A percentile compares a stretch with the other conserved stretches of the same genome.
These are phyloP conservation scores for Aurelia sp. DNA, from an alignment of 30 jellyfish, hydroid and myxozoan genomes.

Conservation along the genomic window DNA sequence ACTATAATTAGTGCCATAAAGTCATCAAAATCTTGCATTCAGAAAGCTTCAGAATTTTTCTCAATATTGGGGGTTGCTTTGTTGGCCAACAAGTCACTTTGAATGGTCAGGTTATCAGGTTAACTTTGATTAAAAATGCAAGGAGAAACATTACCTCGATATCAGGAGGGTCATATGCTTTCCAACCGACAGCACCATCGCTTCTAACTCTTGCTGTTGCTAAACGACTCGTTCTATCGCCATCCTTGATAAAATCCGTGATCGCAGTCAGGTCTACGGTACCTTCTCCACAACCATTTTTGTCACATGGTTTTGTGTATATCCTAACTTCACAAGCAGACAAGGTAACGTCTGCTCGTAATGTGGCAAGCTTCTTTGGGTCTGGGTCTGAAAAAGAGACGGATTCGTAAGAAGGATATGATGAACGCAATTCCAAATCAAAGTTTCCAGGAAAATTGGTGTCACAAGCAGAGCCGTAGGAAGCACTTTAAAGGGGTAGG, in stretches of 20 bases:
- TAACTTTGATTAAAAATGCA: not conserved
- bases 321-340: slow-evolving; percentile 73
- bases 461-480: too few species aligned
- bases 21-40: too few species aligned
- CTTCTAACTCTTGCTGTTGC: slow-evolving; percentile 71
- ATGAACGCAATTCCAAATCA: too few species aligned
- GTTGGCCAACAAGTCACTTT: too few species aligned
- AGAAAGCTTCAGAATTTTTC: too few species aligned
- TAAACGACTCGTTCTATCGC: slow-evolving; percentile 59
- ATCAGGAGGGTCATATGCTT: slow-evolving; percentile 76
- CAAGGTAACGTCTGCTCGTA: slow-evolving; percentile 59
- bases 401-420: too few species aligned
- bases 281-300: slow-evolving; percentile 61
- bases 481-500: too few species aligned
- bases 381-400: slow-evolving; percentile 53
- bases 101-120: too few species aligned
- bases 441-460: too few species aligned
- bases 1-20: too few species aligned
- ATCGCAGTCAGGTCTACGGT: slow-evolving; percentile 56
- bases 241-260: slow-evolving; percentile 71
- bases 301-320: slow-evolving; percentile 25
- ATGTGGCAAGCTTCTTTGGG: slow-evolving; percentile 76
- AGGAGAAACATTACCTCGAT: slow-evolving; percentile 36
- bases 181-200: slow-evolving; percentile 72
- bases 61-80: too few species aligned